A percentile compares a stretch with the other conserved stretches of the same genome.
Conservation (phyloP, 2,888 invertebrate genomes). For the Drosophila paramelanica region DNA sequence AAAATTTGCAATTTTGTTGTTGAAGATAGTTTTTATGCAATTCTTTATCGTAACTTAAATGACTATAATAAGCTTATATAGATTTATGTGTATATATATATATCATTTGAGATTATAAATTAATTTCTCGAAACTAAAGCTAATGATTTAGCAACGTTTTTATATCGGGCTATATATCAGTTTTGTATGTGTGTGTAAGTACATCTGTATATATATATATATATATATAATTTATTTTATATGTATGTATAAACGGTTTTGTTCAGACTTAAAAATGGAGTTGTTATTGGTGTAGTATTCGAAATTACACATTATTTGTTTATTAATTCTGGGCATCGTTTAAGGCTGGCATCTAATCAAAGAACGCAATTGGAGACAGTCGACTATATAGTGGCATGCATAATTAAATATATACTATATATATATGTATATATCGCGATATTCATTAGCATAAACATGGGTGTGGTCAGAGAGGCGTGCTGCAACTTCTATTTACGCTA, state of each 20-base stretch:
- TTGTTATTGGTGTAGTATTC: constrained; percentile 61
- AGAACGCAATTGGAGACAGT: constrained; percentile 48
- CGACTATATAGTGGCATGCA: constrained; percentile 29
- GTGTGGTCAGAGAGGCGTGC: constrained; percentile 11
- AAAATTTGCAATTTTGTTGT: constrained; percentile 14
- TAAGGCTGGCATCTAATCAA: constrained; percentile 41
- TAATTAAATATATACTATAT: constrained; percentile 11
- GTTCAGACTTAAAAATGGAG: constrained; percentile 72
- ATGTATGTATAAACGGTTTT: constrained; percentile 51
- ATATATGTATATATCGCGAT: constrained; percentile 8
- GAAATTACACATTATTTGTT: constrained; percentile 14
- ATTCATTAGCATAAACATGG: constrained; percentile 8
- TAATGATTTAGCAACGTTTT: constrained; percentile 32
- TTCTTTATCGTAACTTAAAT: constrained; percentile 8
- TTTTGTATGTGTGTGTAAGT: constrained; percentile 24
- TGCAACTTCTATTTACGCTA: constrained; percentile 37
- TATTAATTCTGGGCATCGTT: constrained; percentile 29
- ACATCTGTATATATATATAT: constrained; percentile 27
- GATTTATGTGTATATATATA: constrained; percentile 17
- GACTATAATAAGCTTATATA: constrained; percentile 11
- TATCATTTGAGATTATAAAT: constrained; percentile 28
- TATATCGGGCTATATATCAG: constrained; percentile 26
- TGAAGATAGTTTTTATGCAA: constrained; percentile 10
- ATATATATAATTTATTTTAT: constrained; percentile 29
- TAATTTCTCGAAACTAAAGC: constrained; percentile 22